These are phyloP conservation scores for Ctenochaetus hawaiiensis DNA, from an alignment of 2,797 vertebrate species.

Conservation along the genomic window DNA sequence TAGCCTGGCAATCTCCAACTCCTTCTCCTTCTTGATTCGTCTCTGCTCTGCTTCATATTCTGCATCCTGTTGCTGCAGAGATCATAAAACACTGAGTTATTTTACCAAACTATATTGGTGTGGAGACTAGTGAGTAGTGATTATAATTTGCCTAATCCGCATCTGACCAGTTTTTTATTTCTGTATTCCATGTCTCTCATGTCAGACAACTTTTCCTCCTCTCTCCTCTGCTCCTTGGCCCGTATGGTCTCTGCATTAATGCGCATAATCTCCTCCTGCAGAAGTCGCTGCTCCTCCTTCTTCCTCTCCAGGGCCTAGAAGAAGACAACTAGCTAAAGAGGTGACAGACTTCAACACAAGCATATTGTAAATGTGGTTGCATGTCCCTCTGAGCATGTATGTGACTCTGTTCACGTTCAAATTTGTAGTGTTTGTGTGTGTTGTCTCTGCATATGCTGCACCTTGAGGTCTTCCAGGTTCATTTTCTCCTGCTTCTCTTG, in stretches of 20 bases:
- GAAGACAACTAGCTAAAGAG: constrained; percentile 17
- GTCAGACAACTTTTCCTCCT: constrained; percentile 87
- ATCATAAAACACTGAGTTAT: background rate
- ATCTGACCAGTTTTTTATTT: constrained; percentile 87
- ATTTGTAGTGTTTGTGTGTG: background rate
- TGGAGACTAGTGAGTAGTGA: too few relatives aligned
- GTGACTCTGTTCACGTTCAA: background rate
- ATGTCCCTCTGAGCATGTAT: background rate
- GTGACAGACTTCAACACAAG: background rate
- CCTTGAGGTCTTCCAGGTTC: constrained; percentile 88
- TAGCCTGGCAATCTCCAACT: constrained; percentile 88
- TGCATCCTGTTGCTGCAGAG: constrained; percentile 86
- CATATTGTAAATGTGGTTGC: background rate
- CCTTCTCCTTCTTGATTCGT: constrained; percentile 88
- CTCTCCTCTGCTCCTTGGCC: constrained; percentile 79
- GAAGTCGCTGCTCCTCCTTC: constrained; percentile 78
- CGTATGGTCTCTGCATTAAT: constrained; percentile 86
- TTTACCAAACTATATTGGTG: background rate
- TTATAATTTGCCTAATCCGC: too few relatives aligned
- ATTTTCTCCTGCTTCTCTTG: constrained; percentile 83
- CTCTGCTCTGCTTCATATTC: constrained; percentile 89
- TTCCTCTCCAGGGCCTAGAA: constrained; percentile 86
- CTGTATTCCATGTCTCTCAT: constrained; percentile 86
- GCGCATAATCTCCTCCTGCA: constrained; percentile 86
- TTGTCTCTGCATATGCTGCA: constrained; percentile 54